These are phyloP conservation scores for Crossocerus cetratus DNA, from an alignment of 2,888 invertebrate species.

Conservation along the genomic window DNA sequence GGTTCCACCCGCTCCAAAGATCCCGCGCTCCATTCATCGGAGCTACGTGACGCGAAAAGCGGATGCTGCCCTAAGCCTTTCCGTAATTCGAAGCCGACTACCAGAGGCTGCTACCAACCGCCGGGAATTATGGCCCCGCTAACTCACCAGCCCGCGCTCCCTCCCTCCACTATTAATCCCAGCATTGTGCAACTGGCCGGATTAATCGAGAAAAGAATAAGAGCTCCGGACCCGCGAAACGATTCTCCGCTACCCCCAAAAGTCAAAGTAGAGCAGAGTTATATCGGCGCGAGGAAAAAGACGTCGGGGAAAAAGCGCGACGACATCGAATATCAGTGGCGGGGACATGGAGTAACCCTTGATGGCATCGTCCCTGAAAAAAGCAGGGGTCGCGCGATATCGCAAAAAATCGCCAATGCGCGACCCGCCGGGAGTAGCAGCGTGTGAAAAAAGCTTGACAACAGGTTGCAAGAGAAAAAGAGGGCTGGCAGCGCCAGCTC, in stretches of 20 bases:
- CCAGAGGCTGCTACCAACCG: not conserved
- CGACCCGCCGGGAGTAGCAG: not conserved
- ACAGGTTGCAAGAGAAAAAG: slow-evolving; percentile 3
- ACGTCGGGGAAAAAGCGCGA: not conserved
- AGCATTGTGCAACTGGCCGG: no score
- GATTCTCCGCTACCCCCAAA: no score
- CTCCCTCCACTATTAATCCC: not conserved
- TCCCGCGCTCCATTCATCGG: slow-evolving; percentile 48
- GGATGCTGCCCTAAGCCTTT: slow-evolving; percentile 29
- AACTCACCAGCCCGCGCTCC: slow-evolving; percentile 1
- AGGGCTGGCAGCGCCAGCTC: not conserved
- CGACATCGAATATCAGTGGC: not conserved
- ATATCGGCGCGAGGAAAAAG: not conserved
- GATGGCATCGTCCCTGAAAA: not conserved
- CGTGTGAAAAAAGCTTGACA: not conserved
- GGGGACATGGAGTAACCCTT: not conserved
- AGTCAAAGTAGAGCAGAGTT: no score
- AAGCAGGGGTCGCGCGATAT: not conserved
- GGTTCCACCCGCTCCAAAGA: slow-evolving; percentile 24
- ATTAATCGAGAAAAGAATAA: no score
- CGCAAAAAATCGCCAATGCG: not conserved
- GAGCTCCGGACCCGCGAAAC: no score
- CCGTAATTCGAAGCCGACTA: slow-evolving; percentile 37
- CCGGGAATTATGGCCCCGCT: slow-evolving; percentile 26
- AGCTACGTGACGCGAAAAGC: slow-evolving; percentile 51